Evolutionary conservation across 2,888 invertebrate genomes (phyloP).

Genomic region (Labia minor): DNA sequence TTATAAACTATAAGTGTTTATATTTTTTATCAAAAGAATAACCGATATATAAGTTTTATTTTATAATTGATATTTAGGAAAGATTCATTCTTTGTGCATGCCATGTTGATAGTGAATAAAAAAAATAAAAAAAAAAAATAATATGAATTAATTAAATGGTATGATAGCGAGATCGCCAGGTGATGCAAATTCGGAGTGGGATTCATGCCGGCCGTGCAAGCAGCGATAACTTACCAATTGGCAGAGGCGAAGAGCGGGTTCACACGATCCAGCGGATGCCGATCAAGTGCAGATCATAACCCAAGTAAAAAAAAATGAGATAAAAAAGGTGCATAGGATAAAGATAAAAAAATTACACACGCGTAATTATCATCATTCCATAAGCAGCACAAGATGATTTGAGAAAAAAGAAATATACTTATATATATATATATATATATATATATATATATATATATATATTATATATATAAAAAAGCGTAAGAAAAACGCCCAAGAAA

Average conservation of each 20-base stretch:
- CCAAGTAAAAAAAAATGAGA: slow-evolving; percentile 21
- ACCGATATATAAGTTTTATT: too few relatives aligned
- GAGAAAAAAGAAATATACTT: neutral
- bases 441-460: too few relatives aligned
- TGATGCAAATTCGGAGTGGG: neutral
- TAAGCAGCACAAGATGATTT: slow-evolving; percentile 20
- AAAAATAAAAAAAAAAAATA: too few relatives aligned
- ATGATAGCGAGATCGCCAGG: too few relatives aligned
- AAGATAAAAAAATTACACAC: slow-evolving; percentile 19
- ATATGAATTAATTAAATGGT: too few relatives aligned
- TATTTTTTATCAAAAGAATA: too few relatives aligned
- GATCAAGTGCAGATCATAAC: slow-evolving; percentile 13
- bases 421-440: too few relatives aligned
- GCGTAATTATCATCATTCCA: slow-evolving; percentile 9
- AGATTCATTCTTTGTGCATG: too few relatives aligned
- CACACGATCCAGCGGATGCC: slow-evolving; percentile 7
- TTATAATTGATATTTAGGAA: too few relatives aligned
- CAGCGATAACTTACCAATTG: neutral
- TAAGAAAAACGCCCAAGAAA: neutral
- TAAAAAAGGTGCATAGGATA: slow-evolving; percentile 25
- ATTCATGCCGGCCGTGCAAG: neutral
- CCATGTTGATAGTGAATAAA: too few relatives aligned
- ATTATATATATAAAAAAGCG: neutral
- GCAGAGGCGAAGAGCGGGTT: neutral
- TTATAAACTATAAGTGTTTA: too few relatives aligned